A percentile compares a stretch with the other conserved stretches of the same genome.
Conservation (phyloP, 2,888 invertebrate genomes). For the Stenodera caucasica region DNA sequence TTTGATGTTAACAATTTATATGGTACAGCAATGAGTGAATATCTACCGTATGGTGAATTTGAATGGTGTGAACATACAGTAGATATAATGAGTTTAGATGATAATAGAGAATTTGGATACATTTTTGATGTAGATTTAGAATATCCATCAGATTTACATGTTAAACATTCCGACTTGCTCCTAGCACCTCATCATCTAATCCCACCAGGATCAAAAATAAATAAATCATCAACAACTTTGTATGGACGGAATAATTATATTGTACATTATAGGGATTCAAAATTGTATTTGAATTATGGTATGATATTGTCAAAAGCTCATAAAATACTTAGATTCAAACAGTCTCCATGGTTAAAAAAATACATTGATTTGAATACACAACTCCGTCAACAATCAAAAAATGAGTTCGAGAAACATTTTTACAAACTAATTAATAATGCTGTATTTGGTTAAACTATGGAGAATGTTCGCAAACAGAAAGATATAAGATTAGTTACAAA, state of each 20-base stretch:
- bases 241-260: constrained; percentile 34
- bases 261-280: constrained; percentile 29
- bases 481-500: constrained; percentile 39
- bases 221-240: constrained; percentile 28
- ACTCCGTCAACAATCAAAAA: background rate
- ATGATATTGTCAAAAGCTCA: constrained; percentile 24
- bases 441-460: constrained; percentile 45
- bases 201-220: background rate
- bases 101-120: constrained; percentile 39
- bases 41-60: constrained; percentile 2
- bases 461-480: constrained; percentile 47
- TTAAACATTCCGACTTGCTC: constrained; percentile 26
- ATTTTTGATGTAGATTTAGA: constrained; percentile 31
- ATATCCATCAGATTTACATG: constrained; percentile 46
- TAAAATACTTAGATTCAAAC: constrained; percentile 27
- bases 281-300: constrained; percentile 34
- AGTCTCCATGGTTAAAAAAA: constrained; percentile 31
- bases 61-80: constrained; percentile 15
- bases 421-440: constrained; percentile 48
- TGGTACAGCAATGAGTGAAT: background rate
- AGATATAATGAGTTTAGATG: constrained; percentile 10
- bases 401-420: background rate
- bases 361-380: background rate
- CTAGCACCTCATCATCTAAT: constrained; percentile 10
- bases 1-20: constrained; percentile 33